These are phyloP conservation scores for Drosophila saltans DNA, from an alignment of 1,140 invertebrate genomes.

Conservation along the genomic window DNA sequence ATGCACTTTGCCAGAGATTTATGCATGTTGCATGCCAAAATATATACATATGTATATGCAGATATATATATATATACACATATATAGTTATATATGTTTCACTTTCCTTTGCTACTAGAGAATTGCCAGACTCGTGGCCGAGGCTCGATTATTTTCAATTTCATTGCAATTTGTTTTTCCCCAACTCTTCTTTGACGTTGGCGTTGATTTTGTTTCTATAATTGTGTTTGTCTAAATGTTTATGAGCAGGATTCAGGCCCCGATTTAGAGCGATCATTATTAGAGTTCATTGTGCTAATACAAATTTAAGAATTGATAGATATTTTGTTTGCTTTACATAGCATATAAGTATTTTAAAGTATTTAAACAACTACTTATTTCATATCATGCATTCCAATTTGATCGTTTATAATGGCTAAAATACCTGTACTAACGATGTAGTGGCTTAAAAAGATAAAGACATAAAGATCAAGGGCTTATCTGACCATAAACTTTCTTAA, in stretches of 20 bases:
- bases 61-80: neutral
- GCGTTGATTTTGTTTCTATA: conserved; percentile 43
- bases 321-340: no score
- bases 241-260: conserved; percentile 27
- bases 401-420: no score
- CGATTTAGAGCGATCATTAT: conserved; percentile 9
- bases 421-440: no score
- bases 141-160: conserved; percentile 71
- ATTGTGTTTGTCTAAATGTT: conserved; percentile 49
- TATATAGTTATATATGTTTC: neutral
- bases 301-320: neutral
- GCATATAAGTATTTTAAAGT: neutral
- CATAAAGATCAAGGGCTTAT: no score
- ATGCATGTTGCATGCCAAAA: conserved; percentile 65
- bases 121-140: conserved; percentile 61
- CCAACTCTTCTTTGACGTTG: conserved; percentile 36
- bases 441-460: no score
- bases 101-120: conserved; percentile 1
- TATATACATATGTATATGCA: neutral
- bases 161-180: conserved; percentile 50
- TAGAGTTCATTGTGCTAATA: conserved; percentile 21
- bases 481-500: no score
- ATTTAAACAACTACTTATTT: neutral
- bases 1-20: conserved; percentile 66
- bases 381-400: neutral